Evolutionary conservation across 2,888 invertebrate species (phyloP).

Genomic region (Coenonympha arcania): DNA sequence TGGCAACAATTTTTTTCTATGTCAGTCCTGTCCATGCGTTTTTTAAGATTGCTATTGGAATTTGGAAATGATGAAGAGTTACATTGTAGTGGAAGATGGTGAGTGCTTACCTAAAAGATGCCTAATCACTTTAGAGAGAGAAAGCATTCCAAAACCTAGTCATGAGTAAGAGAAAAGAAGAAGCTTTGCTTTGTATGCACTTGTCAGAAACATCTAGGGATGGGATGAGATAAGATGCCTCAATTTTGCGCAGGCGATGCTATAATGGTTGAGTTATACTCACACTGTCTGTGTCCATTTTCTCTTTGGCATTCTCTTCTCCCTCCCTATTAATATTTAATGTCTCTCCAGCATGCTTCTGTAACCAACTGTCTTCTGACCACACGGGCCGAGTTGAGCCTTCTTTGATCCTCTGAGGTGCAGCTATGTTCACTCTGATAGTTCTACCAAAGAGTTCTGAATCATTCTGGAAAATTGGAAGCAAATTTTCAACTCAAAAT

Average conservation of each 20-base stretch:
- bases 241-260: too few relatives aligned
- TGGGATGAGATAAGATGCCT: too few relatives aligned
- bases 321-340: slow-evolving; percentile 69
- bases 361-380: slow-evolving; percentile 99
- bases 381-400: slow-evolving; percentile 96
- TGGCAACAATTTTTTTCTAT: too few relatives aligned
- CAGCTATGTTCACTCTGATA: slow-evolving; percentile 96
- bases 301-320: slow-evolving; percentile 55
- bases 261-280: slow-evolving; percentile 35
- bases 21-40: background rate
- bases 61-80: too few relatives aligned
- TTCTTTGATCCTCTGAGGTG: slow-evolving; percentile 96
- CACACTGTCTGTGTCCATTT: slow-evolving; percentile 38
- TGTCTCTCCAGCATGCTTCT: slow-evolving; percentile 96
- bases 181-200: too few relatives aligned
- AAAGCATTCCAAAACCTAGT: too few relatives aligned
- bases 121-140: too few relatives aligned
- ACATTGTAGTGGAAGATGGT: too few relatives aligned
- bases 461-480: slow-evolving; percentile 83
- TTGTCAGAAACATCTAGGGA: too few relatives aligned
- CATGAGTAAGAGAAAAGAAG: too few relatives aligned
- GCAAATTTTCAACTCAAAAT: background rate
- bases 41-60: background rate
- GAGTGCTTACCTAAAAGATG: too few relatives aligned
- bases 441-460: slow-evolving; percentile 97